A percentile compares a stretch with the other conserved stretches of the same genome.
Conservation (phyloP, 2,113 vertebrate species). For the Nyctibius bracteatus region DNA sequence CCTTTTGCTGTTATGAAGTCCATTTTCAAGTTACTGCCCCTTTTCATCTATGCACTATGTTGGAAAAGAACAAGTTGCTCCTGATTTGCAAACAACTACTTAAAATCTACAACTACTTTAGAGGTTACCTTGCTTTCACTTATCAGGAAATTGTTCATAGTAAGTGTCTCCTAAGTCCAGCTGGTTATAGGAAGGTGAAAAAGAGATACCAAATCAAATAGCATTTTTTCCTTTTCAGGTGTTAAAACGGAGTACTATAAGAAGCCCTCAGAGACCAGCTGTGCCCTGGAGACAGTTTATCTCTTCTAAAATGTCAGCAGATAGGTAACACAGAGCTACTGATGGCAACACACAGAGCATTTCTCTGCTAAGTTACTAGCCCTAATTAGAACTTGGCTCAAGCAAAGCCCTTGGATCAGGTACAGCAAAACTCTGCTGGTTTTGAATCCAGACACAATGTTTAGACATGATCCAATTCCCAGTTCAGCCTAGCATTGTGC, state of each 20-base stretch:
- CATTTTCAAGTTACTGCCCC: not conserved
- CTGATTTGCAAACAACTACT: not conserved
- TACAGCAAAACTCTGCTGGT: not conserved
- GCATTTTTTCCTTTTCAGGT: not conserved
- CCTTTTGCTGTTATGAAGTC: not conserved
- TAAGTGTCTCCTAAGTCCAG: not conserved
- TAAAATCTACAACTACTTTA: not conserved
- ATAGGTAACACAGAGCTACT: not conserved
- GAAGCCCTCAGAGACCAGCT: not conserved
- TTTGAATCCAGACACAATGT: conserved; percentile 30
- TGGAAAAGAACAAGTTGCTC: not conserved
- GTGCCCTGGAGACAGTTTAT: not conserved
- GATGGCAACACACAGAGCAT: not conserved
- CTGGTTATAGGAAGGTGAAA: not conserved
- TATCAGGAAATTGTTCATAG: not conserved
- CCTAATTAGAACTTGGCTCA: conserved; percentile 38
- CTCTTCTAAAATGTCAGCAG: not conserved
- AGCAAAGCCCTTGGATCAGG: not conserved
- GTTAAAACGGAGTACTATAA: not conserved
- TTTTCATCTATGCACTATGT: rapidly evolving
- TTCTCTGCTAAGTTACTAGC: not conserved
- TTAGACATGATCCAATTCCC: conserved; percentile 36
- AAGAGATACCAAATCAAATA: not conserved
- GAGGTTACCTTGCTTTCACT: not conserved
- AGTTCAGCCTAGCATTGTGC: not conserved